Percentiles rank a stretch among this genome's conserved stretches.
phyloP scores from a whole-genome alignment of 2,888 invertebrate species.

The Dendrolimus pini region DNA sequence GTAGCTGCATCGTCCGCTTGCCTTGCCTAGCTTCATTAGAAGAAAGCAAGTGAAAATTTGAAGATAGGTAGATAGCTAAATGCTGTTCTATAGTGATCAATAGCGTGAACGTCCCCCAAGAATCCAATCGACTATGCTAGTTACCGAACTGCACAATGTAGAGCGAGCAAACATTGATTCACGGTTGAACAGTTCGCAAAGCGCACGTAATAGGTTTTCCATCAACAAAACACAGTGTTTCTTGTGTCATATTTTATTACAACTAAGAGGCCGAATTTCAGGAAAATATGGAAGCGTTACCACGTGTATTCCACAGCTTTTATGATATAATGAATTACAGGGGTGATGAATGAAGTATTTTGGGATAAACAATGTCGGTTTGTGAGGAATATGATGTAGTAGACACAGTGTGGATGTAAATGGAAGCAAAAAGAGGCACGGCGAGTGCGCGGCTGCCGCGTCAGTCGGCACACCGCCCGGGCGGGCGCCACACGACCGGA shows the following conservation, averaged over 20 bases:
- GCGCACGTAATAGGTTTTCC: constrained; percentile 27
- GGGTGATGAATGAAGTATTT: constrained; percentile 1
- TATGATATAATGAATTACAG: constrained; percentile 14
- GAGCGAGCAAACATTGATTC: constrained; percentile 40
- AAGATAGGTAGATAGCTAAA: too few species aligned
- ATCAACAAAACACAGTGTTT: constrained; percentile 14
- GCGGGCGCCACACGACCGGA: constrained; percentile 76
- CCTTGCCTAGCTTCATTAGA: too few species aligned
- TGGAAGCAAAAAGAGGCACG: constrained; percentile 7
- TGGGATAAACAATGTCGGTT: neutral
- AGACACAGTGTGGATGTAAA: constrained; percentile 17
- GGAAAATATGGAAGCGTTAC: neutral
- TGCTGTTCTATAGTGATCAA: too few species aligned
- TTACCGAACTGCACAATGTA: constrained; percentile 18
- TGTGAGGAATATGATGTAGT: constrained; percentile 9
- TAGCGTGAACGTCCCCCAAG: neutral
- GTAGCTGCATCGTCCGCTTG: too few species aligned
- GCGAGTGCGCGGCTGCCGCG: constrained; percentile 26
- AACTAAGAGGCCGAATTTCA: neutral
- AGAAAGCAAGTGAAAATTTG: too few species aligned
- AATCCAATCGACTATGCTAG: neutral
- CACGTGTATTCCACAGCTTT: neutral
- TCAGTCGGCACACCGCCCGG: constrained; percentile 75
- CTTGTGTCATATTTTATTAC: constrained; percentile 8
- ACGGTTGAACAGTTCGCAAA: constrained; percentile 30